Percentiles rank a stretch among this genome's conserved stretches.
These are phyloP conservation scores for Crambe crambe DNA, from an alignment of 37 sponge, comb jelly and placozoan genomes.

Conservation along the genomic window DNA sequence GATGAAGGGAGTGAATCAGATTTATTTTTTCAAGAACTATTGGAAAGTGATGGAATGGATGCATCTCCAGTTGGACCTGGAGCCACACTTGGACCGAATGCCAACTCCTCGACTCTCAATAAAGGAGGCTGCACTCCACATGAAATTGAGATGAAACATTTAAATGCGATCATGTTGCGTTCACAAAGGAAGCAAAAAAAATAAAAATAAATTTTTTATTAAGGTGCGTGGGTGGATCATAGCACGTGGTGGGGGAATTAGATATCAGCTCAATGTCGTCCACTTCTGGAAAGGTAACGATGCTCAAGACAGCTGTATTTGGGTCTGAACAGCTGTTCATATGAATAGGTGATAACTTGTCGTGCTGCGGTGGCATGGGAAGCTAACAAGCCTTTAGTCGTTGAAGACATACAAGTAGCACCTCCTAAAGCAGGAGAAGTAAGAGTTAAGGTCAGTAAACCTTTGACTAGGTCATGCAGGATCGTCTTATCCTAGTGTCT, in stretches of 20 bases:
- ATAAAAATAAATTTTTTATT: too few species aligned
- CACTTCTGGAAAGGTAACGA: not conserved
- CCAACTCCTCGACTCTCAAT: too few species aligned
- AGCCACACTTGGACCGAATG: too few species aligned
- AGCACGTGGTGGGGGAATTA: too few species aligned
- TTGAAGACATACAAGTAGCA: conserved; percentile 86
- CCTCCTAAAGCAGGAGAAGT: conserved; percentile 96
- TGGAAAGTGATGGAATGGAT: too few species aligned
- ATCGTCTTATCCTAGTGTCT: not conserved
- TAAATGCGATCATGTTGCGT: not conserved
- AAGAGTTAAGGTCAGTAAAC: conserved; percentile 68
- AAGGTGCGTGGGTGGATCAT: not conserved
- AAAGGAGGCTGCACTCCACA: not conserved
- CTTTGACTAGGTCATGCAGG: not conserved
- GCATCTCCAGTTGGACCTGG: too few species aligned
- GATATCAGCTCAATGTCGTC: too few species aligned
- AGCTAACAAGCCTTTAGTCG: conserved; percentile 69
- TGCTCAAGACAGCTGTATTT: too few species aligned
- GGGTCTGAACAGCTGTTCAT: not conserved
- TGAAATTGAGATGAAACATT: not conserved
- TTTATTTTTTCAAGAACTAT: too few species aligned
- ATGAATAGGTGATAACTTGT: conserved; percentile 62
- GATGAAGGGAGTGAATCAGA: too few species aligned
- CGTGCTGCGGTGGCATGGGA: conserved; percentile 97
- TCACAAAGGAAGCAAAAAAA: not conserved